Conservation (phyloP, 2,888 invertebrate species). For the Scaptomyza polygonia region DNA sequence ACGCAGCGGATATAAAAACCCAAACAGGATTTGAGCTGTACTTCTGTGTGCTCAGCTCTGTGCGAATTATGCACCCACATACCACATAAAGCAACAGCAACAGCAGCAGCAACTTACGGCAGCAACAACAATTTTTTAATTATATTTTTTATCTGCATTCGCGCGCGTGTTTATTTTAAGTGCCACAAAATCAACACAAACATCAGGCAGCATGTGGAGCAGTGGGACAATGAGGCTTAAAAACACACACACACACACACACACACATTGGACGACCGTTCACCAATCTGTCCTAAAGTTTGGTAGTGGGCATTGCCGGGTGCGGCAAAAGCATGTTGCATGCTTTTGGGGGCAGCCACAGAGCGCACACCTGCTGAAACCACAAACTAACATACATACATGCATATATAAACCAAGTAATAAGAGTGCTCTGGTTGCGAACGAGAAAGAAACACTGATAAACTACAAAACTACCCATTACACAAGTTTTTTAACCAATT, state of each 20-base stretch:
- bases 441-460: background rate
- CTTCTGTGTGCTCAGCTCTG: conserved; percentile 5
- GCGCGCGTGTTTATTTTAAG: conserved; percentile 64
- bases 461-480: background rate
- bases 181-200: conserved; percentile 60
- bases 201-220: conserved; percentile 19
- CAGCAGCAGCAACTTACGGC: conserved; percentile 13
- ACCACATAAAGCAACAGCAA: conserved; percentile 2
- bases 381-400: conserved; percentile 15
- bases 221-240: background rate
- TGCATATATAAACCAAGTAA: no score
- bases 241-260: background rate
- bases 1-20: conserved; percentile 72
- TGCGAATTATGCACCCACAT: conserved; percentile 57
- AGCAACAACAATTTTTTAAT: conserved; percentile 69
- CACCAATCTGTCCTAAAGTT: conserved; percentile 4
- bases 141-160: conserved; percentile 72
- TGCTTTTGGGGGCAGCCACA: conserved; percentile 45
- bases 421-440: background rate
- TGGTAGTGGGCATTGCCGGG: background rate
- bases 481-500: background rate
- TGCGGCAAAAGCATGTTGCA: conserved; percentile 40
- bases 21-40: conserved; percentile 56
- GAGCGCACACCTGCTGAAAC: conserved; percentile 40
- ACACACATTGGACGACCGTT: background rate